A percentile compares a stretch with the other conserved stretches of the same genome.
phyloP scores from a whole-genome alignment of 2,113 vertebrate species.

The Cyanoderma ruficeps region DNA sequence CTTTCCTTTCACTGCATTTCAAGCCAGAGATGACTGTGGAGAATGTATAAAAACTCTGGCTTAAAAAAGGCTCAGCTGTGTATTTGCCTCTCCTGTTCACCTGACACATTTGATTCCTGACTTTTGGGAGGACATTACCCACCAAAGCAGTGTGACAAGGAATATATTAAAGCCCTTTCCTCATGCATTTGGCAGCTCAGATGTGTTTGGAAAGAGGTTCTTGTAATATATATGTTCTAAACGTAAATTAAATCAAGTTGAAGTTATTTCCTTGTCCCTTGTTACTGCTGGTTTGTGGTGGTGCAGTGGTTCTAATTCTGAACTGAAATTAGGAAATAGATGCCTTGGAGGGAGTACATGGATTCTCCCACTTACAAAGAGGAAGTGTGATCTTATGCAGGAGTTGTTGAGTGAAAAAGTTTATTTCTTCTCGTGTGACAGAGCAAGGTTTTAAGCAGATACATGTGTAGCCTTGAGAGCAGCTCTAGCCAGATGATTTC shows the following conservation, averaged over 20 bases:
- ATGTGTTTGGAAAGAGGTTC: not conserved
- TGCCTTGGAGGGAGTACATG: not conserved
- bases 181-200: not conserved
- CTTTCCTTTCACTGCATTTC: not conserved
- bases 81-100: not conserved
- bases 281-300: not conserved
- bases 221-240: not conserved
- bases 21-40: not conserved
- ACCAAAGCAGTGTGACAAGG: not conserved
- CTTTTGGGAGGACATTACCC: not conserved
- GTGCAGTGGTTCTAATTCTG: not conserved
- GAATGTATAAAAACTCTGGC: not conserved
- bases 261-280: not conserved
- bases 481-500: not conserved
- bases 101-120: not conserved
- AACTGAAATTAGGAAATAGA: not conserved
- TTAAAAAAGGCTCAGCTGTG: not conserved
- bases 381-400: not conserved
- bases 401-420: not conserved
- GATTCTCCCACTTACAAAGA: not conserved
- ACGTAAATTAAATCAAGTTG: not conserved
- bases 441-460: not conserved
- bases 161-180: not conserved
- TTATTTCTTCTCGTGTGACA: not conserved
- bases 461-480: not conserved